phyloP scores from a whole-genome alignment of 2,113 vertebrate genomes.

The Erinaceus europaeus region DNA sequence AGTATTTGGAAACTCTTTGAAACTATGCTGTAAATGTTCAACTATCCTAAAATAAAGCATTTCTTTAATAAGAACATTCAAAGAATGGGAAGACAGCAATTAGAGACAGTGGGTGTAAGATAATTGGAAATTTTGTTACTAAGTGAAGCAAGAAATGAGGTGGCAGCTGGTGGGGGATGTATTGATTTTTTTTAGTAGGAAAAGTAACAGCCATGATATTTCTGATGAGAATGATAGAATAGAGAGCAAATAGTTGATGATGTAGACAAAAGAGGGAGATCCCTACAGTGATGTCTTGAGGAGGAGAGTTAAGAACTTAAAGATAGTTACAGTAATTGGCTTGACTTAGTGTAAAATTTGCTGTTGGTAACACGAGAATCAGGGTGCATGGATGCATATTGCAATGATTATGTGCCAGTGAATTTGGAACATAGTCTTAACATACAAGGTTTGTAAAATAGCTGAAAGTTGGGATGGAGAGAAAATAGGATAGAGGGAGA shows the following conservation, averaged over 20 bases:
- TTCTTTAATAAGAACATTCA: background rate
- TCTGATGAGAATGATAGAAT: background rate
- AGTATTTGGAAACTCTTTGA: background rate
- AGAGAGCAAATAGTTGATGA: background rate
- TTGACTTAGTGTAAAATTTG: background rate
- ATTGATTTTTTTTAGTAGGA: background rate
- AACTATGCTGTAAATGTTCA: constrained; percentile 1
- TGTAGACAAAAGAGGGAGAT: background rate
- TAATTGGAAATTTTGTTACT: background rate
- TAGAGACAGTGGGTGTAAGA: background rate
- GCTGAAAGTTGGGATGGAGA: background rate
- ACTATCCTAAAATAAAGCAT: background rate
- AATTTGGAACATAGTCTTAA: background rate
- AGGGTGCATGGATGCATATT: background rate
- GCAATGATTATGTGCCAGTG: background rate
- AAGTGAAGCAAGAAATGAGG: background rate
- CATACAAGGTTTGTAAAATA: background rate
- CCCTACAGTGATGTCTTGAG: background rate
- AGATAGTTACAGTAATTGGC: background rate
- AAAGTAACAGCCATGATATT: background rate
- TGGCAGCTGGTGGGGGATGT: background rate
- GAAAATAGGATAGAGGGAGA: background rate
- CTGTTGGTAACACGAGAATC: background rate
- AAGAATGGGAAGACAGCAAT: background rate
- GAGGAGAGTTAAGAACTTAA: background rate